Base-by-base conservation (phyloP, 1,140 invertebrate species). In the Ceratina australensis region DNA sequence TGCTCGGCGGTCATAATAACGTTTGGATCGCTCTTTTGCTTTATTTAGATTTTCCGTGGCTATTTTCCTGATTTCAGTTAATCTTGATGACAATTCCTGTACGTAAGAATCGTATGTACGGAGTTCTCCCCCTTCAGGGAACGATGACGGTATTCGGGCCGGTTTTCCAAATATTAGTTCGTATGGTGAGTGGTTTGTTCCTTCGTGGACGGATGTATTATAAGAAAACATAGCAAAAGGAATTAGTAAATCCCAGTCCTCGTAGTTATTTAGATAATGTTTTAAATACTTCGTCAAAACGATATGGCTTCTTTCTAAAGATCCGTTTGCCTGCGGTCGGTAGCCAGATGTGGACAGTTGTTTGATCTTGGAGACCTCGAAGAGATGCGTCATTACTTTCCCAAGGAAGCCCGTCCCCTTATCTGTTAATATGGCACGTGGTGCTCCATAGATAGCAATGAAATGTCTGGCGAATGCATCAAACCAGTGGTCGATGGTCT, bases 181-280 rank as follows among this genome's bases (percentile, higher is more conserved):
- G 22, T 20, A 47, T 8, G 61, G 61, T n/a, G 61, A 42, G 18
- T 42, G 47, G 13, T 64, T 64, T 5, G 33, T 64, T 0, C 5
- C n/a, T n/a, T 64, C 61, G 61, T 64, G 28, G 1, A 64, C 59
- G 1, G 26, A 61, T 18, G 59, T 61, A 26, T 61, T 61, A 42
- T 61, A 61, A 0, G 59, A 33, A 5, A 61, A 61, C 16, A 61
- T 61, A 4, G 59, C 59, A 18, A 61, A 61, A 2, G 59, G 59
- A 4, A 61, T 20, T 33, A 61, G n/a, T 33, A 7, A 1, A n/a
- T 66, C 49, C 64, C 64, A 66, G 12, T 66, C 49, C 0, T 65
- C 63, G 10, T 15, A 50, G 3, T 20, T 5, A 7, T 54, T 2
- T 26, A 54, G 0, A 8, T 54, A 54, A 28, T 66, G 49, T n/a